Evolutionary conservation across 2,113 vertebrate species (phyloP).

Genomic region (Rhynchomys soricoides): DNA sequence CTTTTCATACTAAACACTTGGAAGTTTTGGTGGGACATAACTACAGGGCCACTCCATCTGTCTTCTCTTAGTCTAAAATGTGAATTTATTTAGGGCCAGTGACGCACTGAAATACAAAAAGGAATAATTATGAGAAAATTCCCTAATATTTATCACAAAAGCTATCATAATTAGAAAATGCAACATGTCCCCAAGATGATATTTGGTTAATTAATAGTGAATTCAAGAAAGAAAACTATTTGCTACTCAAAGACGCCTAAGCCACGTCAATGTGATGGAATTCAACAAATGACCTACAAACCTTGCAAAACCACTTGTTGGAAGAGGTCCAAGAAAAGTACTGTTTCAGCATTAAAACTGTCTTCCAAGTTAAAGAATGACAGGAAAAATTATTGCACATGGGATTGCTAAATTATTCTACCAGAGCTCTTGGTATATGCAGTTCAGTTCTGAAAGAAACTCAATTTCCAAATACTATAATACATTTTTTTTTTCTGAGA

Average conservation of each 20-base stretch:
- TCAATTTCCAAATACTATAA: background rate
- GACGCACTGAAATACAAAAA: background rate
- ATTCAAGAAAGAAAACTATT: constrained; percentile 29
- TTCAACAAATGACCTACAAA: constrained; percentile 58
- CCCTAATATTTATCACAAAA: constrained; percentile 13
- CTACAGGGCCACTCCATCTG: background rate
- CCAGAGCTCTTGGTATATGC: background rate
- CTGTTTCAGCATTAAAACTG: background rate
- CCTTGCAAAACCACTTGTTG: background rate
- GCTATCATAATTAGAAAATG: background rate
- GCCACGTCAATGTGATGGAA: background rate
- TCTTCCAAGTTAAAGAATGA: constrained; percentile 48
- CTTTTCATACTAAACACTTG: background rate
- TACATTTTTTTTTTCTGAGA: constrained; percentile 8
- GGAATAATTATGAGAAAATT: constrained; percentile 1
- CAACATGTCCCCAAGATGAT: background rate
- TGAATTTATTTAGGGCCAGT: background rate
- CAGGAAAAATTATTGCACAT: background rate
- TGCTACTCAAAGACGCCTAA: background rate
- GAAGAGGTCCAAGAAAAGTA: constrained; percentile 53
- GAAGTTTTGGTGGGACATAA: background rate
- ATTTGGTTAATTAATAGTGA: constrained; percentile 54
- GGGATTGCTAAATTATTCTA: constrained; percentile 29
- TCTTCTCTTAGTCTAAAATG: constrained; percentile 44
- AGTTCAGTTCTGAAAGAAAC: background rate